phyloP scores from a whole-genome alignment of 2,797 vertebrate species.

The Paratrypauchen microcephalus region DNA sequence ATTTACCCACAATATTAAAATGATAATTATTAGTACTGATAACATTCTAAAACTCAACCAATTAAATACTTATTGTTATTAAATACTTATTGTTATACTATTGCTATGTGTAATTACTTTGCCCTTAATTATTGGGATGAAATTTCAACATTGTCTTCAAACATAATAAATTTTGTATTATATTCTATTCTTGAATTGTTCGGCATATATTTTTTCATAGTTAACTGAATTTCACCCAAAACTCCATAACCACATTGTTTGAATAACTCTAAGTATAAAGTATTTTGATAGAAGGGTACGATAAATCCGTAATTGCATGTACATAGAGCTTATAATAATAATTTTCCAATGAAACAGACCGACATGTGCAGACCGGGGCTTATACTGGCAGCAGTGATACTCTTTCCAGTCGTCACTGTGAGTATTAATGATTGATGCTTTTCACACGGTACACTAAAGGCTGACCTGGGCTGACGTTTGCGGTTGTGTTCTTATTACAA shows the following conservation, averaged over 20 bases:
- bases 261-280: not conserved
- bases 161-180: conserved; percentile 9
- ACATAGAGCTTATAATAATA: not conserved
- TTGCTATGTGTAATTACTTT: too few species aligned
- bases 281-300: conserved; percentile 7
- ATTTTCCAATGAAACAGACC: conserved; percentile 13
- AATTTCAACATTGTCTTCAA: not conserved
- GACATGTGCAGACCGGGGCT: not conserved
- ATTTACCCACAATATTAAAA: too few species aligned
- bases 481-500: too few species aligned
- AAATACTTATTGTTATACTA: too few species aligned
- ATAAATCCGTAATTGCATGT: not conserved
- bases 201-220: conserved; percentile 7
- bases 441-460: not conserved
- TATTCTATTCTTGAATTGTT: conserved; percentile 13
- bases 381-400: not conserved
- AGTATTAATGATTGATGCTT: conserved; percentile 1
- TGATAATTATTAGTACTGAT: too few species aligned
- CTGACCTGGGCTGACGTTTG: not conserved
- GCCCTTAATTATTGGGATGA: too few species aligned
- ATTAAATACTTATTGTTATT: too few species aligned
- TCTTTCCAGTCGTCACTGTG: not conserved
- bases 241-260: conserved; percentile 10
- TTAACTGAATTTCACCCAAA: not conserved
- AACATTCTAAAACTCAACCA: too few species aligned